Evolutionary conservation across 2,797 vertebrate genomes (phyloP).

Genomic region (Chanos chanos): DNA sequence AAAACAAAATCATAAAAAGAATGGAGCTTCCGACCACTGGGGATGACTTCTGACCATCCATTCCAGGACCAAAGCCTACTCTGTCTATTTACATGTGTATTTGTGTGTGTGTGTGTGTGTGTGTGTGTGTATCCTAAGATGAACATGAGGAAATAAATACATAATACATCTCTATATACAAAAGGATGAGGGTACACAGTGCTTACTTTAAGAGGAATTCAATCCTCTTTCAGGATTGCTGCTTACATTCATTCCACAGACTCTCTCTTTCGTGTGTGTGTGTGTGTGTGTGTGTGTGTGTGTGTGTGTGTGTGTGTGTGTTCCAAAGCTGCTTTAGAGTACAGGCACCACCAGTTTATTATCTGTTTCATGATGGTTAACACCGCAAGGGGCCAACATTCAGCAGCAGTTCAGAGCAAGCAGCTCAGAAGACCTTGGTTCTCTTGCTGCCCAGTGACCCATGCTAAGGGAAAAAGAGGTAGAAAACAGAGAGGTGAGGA

Average conservation of each 20-base stretch:
- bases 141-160: slow-evolving; percentile 56
- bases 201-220: slow-evolving; percentile 40
- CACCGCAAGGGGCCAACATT: slow-evolving; percentile 21
- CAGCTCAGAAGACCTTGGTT: slow-evolving; percentile 80
- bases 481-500: slow-evolving; percentile 2
- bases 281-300: not conserved
- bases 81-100: slow-evolving; percentile 59
- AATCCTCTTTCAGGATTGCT: slow-evolving; percentile 47
- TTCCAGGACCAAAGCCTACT: slow-evolving; percentile 53
- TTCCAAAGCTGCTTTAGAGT: not conserved
- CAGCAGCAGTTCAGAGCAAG: slow-evolving; percentile 18
- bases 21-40: slow-evolving; percentile 47
- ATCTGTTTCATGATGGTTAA: not conserved
- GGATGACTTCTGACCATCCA: slow-evolving; percentile 36
- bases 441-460: slow-evolving; percentile 91
- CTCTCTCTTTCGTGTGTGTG: too few species aligned
- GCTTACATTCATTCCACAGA: not conserved
- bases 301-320: not conserved
- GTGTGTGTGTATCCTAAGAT: too few species aligned
- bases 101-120: too few species aligned
- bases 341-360: not conserved
- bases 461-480: slow-evolving; percentile 66
- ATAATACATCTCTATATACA: slow-evolving; percentile 67
- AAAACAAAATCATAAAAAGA: slow-evolving; percentile 55
- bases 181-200: slow-evolving; percentile 54